Conservation (phyloP, 2,797 vertebrate genomes). For the Percopsis omiscomaycus region DNA sequence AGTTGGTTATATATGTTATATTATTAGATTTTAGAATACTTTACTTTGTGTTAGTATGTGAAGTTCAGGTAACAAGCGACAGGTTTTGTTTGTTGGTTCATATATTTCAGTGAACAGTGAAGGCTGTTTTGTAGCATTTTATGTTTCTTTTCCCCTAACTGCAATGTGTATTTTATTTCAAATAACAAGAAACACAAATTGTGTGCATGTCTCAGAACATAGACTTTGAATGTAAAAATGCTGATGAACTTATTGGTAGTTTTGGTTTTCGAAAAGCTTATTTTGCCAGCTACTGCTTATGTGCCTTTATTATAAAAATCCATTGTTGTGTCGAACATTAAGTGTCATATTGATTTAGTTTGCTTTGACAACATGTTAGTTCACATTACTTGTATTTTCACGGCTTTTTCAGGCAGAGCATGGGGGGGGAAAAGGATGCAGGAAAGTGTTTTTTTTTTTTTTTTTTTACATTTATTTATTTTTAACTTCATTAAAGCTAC, state of each 20-base stretch:
- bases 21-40: background rate
- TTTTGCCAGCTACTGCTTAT: conserved; percentile 58
- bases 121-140: conserved; percentile 40
- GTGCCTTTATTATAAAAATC: conserved; percentile 63
- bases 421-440: conserved; percentile 50
- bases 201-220: conserved; percentile 9
- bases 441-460: conserved; percentile 19
- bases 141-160: conserved; percentile 40
- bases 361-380: conserved; percentile 34
- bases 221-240: conserved; percentile 44
- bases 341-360: conserved; percentile 31
- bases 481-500: no score
- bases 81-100: conserved; percentile 45
- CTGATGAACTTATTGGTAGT: conserved; percentile 4
- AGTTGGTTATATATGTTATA: background rate
- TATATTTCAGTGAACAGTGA: conserved; percentile 19
- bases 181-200: conserved; percentile 19
- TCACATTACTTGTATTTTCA: conserved; percentile 29
- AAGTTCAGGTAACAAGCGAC: conserved; percentile 32
- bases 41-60: conserved; percentile 1
- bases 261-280: conserved; percentile 33
- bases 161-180: conserved; percentile 37
- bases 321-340: conserved; percentile 20
- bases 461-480: conserved; percentile 13
- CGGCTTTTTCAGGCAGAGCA: conserved; percentile 38